Base-by-base conservation (phyloP, 1,140 invertebrate genomes). In the Hyles euphorbiae region DNA sequence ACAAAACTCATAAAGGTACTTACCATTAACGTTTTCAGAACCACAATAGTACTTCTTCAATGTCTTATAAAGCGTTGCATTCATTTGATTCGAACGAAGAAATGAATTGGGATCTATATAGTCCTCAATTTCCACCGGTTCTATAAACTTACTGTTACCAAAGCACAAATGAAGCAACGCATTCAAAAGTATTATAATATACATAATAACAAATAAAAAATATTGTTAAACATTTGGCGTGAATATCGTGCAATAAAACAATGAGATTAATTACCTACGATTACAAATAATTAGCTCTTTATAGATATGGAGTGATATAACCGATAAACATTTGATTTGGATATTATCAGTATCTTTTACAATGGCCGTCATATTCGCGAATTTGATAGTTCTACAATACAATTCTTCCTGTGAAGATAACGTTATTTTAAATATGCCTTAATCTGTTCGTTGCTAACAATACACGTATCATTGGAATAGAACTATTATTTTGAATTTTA, bases 31-130 rank as follows among this genome's bases (percentile, higher is more conserved):
- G 53, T 47, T 8, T 2, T 53, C 48, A 46, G 46, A n/a, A 3
- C 12, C 12, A 53, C 67, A 65, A n/a, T 60, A 44, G 53, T 65
- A 69, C 53, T 63, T 65, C 12, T 63, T 62, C 9, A 61, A 48
- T 0, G 60, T 56, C 36, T 60, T 61, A 46, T 69, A 61, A 6
- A 69, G 11, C 33, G 34, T 47, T 0, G 58, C 40, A 53, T 61
- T 32, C 3, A 54, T 11, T 32, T 52, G 33, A 61, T 34, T 51
- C 7, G 53, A 55, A 5, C 34, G 33, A 22, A 10, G 2, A 10
- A 3, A 3, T 12, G 11, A n/a, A 22, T 8, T 54, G 4, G 22
- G 9, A 6, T 46, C 44, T 9, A 0, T 10, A 10, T 46, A 6
- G 22, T 46, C 50, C 11, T 53, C 44, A 5, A 33, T 47, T 36